Evolutionary conservation across 2,888 invertebrate species (phyloP), one percentile per base, ranked within the genome.

Genomic region (Atethmia centrago): DNA sequence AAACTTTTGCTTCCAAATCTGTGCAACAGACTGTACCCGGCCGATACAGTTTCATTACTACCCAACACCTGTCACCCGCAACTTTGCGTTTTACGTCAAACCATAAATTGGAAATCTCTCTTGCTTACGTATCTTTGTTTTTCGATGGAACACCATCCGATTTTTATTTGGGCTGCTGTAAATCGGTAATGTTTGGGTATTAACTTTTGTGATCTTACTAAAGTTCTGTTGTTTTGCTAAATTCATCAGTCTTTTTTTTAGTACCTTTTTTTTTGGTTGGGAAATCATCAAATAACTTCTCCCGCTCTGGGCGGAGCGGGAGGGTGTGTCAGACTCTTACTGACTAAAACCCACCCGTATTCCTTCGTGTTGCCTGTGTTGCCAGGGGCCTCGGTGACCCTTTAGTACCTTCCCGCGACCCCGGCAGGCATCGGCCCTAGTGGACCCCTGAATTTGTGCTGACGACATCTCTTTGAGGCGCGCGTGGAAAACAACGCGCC

Each of bases 41-140:
- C 58, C 47, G 47, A 61, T 71, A 79, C 71, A 70, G 53, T 78
- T 84, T 86, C 73, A 84, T 85, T 77, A 77, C 64, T 28, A 28
- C 53, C 45, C 71, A 55, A 28, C 88, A 86, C 73, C 83, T 86
- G 87, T 71, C 82, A 74, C 74, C 80, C 47, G 56, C 77, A 81
- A 82, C 42, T 78, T 80, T 53, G 62, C 58, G 66, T 78, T 84
- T 86, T 87, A 83, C 71, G 80, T 65, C 58, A 76, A 42, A 67
- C 76, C 79, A 80, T 86, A 87, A 85, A 87, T 77, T 76, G 76
- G 47, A 71, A 51, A 74, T 71, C 71, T 74, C 61, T 64, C 47
- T 75, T 65, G 68, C 71, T 67, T 74, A 77, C 71, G 70, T 73
- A 78, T 73, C 77, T 71, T 76, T 73, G 70, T 78, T 82, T 82